Evolutionary conservation across 2,888 invertebrate genomes (phyloP).

Genomic region (Torymus aiolomorphi): DNA sequence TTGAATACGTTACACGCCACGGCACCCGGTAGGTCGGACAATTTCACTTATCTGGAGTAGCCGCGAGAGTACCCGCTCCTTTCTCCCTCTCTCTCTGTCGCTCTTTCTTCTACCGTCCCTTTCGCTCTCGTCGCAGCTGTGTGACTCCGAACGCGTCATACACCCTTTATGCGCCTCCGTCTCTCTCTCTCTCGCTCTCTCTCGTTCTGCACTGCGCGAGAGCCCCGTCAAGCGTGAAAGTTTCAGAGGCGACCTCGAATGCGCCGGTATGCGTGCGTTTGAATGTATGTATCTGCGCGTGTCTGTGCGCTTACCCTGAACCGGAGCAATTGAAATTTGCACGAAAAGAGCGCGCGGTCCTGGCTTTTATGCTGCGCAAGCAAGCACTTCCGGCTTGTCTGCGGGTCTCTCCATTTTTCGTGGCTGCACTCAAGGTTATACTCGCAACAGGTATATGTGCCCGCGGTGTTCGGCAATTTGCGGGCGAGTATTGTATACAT

Average conservation of each 20-base stretch:
- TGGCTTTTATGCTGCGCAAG: neutral
- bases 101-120: neutral
- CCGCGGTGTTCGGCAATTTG: too few species aligned
- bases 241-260: constrained; percentile 37
- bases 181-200: neutral
- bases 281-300: too few species aligned
- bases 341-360: constrained; percentile 30
- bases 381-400: neutral
- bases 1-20: constrained; percentile 55
- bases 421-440: too few species aligned
- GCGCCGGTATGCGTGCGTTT: too few species aligned
- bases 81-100: constrained; percentile 12
- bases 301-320: constrained; percentile 29
- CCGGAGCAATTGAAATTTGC: constrained; percentile 50
- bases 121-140: constrained; percentile 55
- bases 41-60: constrained; percentile 68
- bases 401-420: too few species aligned
- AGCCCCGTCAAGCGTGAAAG: constrained; percentile 41
- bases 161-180: constrained; percentile 10
- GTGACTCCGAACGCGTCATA: constrained; percentile 18
- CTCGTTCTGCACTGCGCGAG: neutral
- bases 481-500: too few species aligned
- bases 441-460: too few species aligned
- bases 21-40: constrained; percentile 68
- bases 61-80: constrained; percentile 53